phyloP scores from a whole-genome alignment of 2,888 invertebrate genomes.

The Glyphotaelius pellucidus region DNA sequence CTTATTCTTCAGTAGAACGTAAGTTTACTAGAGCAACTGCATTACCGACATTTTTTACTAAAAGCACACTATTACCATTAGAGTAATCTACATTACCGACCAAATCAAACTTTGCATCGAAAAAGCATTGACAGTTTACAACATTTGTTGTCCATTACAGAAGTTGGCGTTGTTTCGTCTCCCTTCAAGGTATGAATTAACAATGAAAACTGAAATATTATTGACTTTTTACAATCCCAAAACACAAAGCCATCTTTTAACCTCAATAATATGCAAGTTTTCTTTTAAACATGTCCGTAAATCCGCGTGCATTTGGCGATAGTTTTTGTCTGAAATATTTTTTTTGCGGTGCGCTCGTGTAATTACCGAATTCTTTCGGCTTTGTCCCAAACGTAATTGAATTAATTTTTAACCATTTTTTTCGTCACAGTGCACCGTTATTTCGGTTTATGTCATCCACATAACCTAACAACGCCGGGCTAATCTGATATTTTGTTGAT shows the following conservation, averaged over 20 bases:
- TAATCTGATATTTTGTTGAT: not conserved
- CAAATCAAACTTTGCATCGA: conserved; percentile 49
- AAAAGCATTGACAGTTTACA: conserved; percentile 54
- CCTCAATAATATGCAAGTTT: not conserved
- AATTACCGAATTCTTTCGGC: conserved; percentile 50
- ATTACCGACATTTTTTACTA: not conserved
- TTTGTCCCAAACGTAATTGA: conserved; percentile 38
- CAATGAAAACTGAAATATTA: conserved; percentile 33
- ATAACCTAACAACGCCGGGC: not conserved
- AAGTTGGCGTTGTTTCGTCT: conserved; percentile 21
- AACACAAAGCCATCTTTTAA: not conserved
- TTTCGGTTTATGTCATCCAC: conserved; percentile 9
- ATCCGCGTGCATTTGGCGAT: not conserved
- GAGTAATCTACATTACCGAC: conserved; percentile 13
- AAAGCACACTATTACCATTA: not conserved
- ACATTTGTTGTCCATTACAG: conserved; percentile 7
- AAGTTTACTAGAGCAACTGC: not conserved
- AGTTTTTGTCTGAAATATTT: conserved; percentile 2
- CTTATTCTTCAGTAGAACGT: not conserved
- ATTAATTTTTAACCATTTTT: conserved; percentile 33
- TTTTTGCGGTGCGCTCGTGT: conserved; percentile 31
- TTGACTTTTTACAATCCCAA: not conserved
- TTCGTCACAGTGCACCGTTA: conserved; percentile 36
- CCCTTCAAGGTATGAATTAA: conserved; percentile 5
- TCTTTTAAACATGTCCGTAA: not conserved